Percentiles rank a stretch among this genome's conserved stretches.
phyloP scores from a whole-genome alignment of 2,888 invertebrate species.

The Strigamia crassipes region DNA sequence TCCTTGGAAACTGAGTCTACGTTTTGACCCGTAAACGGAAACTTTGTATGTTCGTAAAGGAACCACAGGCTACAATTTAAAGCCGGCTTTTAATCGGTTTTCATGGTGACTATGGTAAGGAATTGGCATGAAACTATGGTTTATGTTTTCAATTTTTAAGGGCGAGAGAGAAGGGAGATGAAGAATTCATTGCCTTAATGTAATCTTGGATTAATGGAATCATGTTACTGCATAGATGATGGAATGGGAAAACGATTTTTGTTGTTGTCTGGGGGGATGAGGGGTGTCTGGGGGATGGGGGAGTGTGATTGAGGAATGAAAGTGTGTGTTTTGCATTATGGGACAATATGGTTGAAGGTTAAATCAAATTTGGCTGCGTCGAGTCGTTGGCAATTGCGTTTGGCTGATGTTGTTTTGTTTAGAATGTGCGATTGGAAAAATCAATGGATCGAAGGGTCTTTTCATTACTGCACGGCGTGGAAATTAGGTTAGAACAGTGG shows the following conservation, averaged over 20 bases:
- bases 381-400: not conserved
- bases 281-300: no score
- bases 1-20: no score
- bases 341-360: not conserved
- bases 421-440: constrained; percentile 6
- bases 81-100: no score
- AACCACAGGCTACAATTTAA: no score
- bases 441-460: no score
- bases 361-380: not conserved
- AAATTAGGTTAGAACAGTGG: no score
- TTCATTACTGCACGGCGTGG: no score
- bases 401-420: not conserved
- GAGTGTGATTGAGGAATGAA: not conserved
- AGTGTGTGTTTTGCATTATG: not conserved
- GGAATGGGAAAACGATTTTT: not conserved
- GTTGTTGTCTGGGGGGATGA: no score
- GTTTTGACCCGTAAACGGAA: no score
- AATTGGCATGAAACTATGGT: no score
- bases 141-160: not conserved
- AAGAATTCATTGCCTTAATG: not conserved
- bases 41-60: no score
- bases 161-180: not conserved
- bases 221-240: constrained; percentile 1
- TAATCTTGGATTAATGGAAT: not conserved
- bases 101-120: no score